Evolutionary conservation across 2,888 invertebrate genomes (phyloP).

Genomic region (Drosophila pseudotalamancana): DNA sequence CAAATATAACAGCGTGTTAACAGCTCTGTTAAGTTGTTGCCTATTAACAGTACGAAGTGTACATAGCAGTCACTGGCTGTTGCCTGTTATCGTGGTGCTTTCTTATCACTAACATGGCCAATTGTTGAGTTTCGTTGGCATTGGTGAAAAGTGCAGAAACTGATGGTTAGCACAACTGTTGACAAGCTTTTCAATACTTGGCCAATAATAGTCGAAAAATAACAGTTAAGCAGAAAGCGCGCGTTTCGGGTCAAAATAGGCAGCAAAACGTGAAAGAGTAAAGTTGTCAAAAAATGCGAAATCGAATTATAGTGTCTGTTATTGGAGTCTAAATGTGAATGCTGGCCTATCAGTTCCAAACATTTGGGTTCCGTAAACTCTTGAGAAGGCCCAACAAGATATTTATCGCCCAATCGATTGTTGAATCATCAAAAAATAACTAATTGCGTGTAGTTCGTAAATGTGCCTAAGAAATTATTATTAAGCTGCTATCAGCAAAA

Average conservation of each 20-base stretch:
- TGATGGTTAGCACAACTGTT: constrained; percentile 8
- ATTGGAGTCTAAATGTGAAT: constrained; percentile 12
- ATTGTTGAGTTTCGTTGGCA: constrained; percentile 48
- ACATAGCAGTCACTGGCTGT: not conserved
- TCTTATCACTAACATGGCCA: constrained; percentile 61
- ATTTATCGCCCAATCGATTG: constrained; percentile 10
- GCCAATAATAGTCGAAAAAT: constrained; percentile 54
- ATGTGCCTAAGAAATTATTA: constrained; percentile 1
- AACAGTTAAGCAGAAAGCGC: constrained; percentile 43
- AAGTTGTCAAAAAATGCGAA: constrained; percentile 14
- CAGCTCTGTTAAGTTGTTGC: constrained; percentile 8
- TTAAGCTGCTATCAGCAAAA: constrained; percentile 1
- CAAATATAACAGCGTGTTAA: constrained; percentile 2
- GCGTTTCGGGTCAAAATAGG: constrained; percentile 28
- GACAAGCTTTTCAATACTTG: constrained; percentile 61
- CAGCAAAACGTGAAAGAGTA: not conserved
- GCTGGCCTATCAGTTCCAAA: constrained; percentile 21
- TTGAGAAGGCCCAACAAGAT: constrained; percentile 1
- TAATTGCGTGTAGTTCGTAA: constrained; percentile 3
- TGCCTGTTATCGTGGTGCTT: constrained; percentile 40
- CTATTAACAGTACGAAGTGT: not conserved
- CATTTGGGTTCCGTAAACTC: constrained; percentile 9
- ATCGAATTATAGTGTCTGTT: constrained; percentile 17
- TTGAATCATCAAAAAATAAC: constrained; percentile 16
- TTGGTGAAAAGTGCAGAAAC: constrained; percentile 37